These are phyloP conservation scores for Desoria tigrina DNA, from an alignment of 2,888 invertebrate species.

Conservation along the genomic window DNA sequence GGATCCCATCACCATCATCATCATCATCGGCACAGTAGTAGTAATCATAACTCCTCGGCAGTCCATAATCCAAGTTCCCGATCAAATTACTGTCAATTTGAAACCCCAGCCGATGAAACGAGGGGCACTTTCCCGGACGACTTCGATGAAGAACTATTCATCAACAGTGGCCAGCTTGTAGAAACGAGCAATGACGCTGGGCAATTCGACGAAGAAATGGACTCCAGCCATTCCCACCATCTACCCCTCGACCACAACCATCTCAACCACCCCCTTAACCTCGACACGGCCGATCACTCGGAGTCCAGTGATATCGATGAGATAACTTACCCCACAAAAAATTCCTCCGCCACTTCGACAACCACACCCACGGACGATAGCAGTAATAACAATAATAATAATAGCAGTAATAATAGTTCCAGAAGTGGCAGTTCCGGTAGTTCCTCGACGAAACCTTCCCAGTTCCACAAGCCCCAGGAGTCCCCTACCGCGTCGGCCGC, in stretches of 20 bases:
- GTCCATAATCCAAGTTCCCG: constrained; percentile 5
- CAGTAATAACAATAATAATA: not conserved
- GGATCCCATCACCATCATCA: constrained; percentile 4
- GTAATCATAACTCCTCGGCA: not conserved
- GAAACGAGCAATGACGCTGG: constrained; percentile 17
- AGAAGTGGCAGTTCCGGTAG: not conserved
- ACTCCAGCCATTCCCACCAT: constrained; percentile 9
- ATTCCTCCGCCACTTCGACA: not conserved
- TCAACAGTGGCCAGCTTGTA: constrained; percentile 27
- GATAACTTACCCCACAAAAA: not conserved
- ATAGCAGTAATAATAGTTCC: not conserved
- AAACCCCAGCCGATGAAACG: constrained; percentile 40
- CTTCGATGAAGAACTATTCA: constrained; percentile 38
- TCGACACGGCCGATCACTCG: constrained; percentile 41
- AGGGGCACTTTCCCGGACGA: constrained; percentile 39
- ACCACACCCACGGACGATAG: not conserved
- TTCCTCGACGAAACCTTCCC: not conserved
- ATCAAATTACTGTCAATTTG: constrained; percentile 40
- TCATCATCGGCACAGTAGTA: not conserved
- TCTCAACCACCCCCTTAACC: constrained; percentile 19
- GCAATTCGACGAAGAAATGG: constrained; percentile 34
- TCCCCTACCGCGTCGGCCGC: not conserved
- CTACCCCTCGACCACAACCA: constrained; percentile 26
- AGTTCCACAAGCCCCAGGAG: not conserved
- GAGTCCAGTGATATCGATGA: constrained; percentile 40